Conservation (phyloP, 2,888 invertebrate species). For the Gerosis bhagava region DNA sequence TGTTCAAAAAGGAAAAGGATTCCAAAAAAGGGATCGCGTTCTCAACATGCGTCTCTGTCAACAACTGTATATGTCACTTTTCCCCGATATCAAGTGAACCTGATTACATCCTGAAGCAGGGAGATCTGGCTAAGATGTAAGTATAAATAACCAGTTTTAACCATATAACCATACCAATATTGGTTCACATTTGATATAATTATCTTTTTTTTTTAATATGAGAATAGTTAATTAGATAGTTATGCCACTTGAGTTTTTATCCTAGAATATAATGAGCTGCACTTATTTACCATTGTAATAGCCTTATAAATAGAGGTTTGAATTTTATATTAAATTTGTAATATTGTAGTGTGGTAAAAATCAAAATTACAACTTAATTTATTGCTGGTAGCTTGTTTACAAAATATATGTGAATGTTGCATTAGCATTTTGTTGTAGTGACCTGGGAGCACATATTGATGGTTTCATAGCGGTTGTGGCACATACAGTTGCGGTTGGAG, state of each 20-base stretch:
- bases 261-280: too few species aligned
- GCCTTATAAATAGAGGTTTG: too few species aligned
- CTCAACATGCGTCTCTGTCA: conserved; percentile 98
- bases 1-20: conserved; percentile 99
- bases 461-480: conserved; percentile 99
- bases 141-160: too few species aligned
- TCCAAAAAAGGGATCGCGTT: conserved; percentile 99
- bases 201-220: too few species aligned
- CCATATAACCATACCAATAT: too few species aligned
- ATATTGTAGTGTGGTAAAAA: too few species aligned
- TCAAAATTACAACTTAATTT: too few species aligned
- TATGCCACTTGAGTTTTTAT: too few species aligned
- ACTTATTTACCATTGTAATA: too few species aligned
- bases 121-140: conserved; percentile 98
- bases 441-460: conserved; percentile 99
- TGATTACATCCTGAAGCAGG: conserved; percentile 92
- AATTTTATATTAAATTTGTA: too few species aligned
- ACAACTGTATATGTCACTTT: conserved; percentile 99
- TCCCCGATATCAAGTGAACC: conserved; percentile 97
- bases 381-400: neutral
- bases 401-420: conserved; percentile 9
- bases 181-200: too few species aligned
- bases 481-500: conserved; percentile 96
- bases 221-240: too few species aligned
- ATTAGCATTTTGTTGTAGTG: conserved; percentile 80